Conservation (phyloP, 2,797 vertebrate species). For the Pantherophis vulpinus region DNA sequence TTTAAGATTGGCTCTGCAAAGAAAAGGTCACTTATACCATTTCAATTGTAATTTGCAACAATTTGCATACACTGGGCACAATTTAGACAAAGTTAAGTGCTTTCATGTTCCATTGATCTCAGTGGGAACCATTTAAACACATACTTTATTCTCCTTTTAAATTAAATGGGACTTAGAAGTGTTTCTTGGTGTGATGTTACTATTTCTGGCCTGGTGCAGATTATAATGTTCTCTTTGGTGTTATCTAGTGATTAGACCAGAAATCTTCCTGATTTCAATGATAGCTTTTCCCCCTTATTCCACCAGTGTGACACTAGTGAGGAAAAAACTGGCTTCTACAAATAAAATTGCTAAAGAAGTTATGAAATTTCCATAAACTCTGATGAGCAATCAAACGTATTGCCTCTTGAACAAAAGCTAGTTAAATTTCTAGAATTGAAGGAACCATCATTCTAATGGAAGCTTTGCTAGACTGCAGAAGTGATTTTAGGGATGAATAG, state of each 20-base stretch:
- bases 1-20: background rate
- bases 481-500: background rate
- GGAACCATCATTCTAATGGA: background rate
- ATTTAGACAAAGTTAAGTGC: slow-evolving; percentile 12
- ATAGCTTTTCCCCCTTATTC: background rate
- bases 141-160: background rate
- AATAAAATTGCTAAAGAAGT: background rate
- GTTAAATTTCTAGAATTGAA: background rate
- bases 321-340: background rate
- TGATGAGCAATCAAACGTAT: background rate
- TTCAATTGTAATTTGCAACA: background rate
- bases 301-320: background rate
- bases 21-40: slow-evolving; percentile 7
- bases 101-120: slow-evolving; percentile 8
- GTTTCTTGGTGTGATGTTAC: background rate
- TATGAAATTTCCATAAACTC: background rate
- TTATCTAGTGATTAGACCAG: background rate
- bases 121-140: background rate
- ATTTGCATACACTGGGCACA: background rate
- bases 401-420: background rate
- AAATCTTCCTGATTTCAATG: background rate
- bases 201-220: slow-evolving; percentile 6
- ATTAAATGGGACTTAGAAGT: slow-evolving; percentile 3
- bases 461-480: background rate
- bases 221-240: background rate